A percentile compares a stretch with the other conserved stretches of the same genome.
These are phyloP conservation scores for Euglossa dilemma DNA, from an alignment of 1,140 invertebrate genomes.

Conservation along the genomic window DNA sequence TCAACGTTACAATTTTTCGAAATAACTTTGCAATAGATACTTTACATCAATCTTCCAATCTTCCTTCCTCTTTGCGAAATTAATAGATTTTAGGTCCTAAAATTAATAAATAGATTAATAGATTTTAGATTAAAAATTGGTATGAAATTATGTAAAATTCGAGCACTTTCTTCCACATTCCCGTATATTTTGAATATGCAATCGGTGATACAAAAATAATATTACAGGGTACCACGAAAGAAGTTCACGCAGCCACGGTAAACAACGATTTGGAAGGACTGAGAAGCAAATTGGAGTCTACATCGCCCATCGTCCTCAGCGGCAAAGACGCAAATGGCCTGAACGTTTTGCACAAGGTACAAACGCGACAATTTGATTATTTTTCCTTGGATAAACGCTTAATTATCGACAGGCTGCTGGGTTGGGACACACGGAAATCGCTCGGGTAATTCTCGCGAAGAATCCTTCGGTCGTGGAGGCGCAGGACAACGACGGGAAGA, in stretches of 20 bases:
- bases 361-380: neutral
- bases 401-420: slow-evolving; percentile 87
- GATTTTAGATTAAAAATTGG: no score
- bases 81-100: no score
- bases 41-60: neutral
- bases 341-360: slow-evolving; percentile 91
- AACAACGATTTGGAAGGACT: slow-evolving; percentile 89
- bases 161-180: no score
- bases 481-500: slow-evolving; percentile 91
- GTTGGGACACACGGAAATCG: slow-evolving; percentile 87
- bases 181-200: no score
- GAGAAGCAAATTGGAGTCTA: slow-evolving; percentile 86
- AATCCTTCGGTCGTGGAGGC: slow-evolving; percentile 87
- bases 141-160: no score
- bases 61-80: no score
- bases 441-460: slow-evolving; percentile 88
- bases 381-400: slow-evolving; percentile 49
- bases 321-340: slow-evolving; percentile 91
- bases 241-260: slow-evolving; percentile 89
- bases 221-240: slow-evolving; percentile 89
- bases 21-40: neutral
- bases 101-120: no score
- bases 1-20: no score
- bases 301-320: slow-evolving; percentile 88
- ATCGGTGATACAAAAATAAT: neutral